phyloP scores from a whole-genome alignment of 1,140 invertebrate genomes.

The Oreohelix idahoensis region DNA sequence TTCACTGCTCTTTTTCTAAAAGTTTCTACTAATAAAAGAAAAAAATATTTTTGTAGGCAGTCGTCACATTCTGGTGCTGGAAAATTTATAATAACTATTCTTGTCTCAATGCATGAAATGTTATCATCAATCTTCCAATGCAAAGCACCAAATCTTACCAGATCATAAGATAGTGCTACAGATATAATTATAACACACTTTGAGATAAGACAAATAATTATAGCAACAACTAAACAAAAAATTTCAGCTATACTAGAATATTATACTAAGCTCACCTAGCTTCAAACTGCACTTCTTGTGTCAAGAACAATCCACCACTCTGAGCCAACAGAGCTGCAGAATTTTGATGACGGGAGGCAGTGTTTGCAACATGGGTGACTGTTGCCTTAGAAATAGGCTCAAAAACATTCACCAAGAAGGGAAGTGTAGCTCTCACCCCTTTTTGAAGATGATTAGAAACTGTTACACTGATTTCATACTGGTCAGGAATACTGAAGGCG shows the following conservation, averaged over 20 bases:
- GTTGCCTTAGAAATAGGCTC: conserved; percentile 21
- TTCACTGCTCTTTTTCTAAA: too few species aligned
- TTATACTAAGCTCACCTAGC: conserved; percentile 23
- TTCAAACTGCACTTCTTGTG: conserved; percentile 28
- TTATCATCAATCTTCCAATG: too few species aligned
- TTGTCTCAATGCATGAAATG: too few species aligned
- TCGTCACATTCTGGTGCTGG: too few species aligned
- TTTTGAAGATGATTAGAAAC: conserved; percentile 44
- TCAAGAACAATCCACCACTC: neutral
- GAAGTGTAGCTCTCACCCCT: conserved; percentile 29
- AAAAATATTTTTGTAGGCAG: too few species aligned
- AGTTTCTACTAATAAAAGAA: too few species aligned
- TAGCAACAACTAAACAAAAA: too few species aligned
- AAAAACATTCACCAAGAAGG: conserved; percentile 35
- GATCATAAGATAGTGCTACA: too few species aligned
- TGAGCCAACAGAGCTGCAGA: neutral
- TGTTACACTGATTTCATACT: conserved; percentile 42
- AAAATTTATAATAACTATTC: too few species aligned
- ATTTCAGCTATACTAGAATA: neutral
- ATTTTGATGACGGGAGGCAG: neutral
- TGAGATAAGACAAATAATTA: too few species aligned
- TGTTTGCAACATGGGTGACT: neutral
- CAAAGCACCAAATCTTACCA: too few species aligned
- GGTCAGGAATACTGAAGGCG: conserved; percentile 28
- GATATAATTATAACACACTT: too few species aligned